Percentiles rank a stretch among this genome's conserved stretches.
Evolutionary conservation across 2,797 vertebrate genomes (phyloP).

Genomic region (Aythya fuligula): DNA sequence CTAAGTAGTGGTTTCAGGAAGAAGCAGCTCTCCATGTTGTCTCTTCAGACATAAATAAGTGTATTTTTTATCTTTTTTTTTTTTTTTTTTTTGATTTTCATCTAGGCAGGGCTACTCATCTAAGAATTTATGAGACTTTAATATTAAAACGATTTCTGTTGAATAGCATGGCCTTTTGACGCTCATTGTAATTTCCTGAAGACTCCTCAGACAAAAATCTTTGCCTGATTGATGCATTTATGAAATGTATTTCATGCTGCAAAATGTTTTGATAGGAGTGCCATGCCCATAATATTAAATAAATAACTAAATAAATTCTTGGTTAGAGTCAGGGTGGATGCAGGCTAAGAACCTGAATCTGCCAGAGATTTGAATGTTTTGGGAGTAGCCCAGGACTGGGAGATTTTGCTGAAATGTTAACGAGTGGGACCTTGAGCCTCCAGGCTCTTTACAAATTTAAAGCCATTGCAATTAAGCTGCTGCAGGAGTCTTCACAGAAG

Average conservation of each 20-base stretch:
- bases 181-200: constrained; percentile 54
- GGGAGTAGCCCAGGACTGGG: neutral
- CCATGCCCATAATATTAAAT: neutral
- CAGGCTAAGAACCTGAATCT: neutral
- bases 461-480: constrained; percentile 12
- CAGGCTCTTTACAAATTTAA: constrained; percentile 6
- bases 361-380: neutral
- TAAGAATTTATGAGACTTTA: constrained; percentile 41
- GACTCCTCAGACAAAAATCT: constrained; percentile 27
- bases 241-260: neutral
- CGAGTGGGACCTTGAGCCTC: neutral
- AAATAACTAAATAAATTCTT: neutral
- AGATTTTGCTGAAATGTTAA: constrained; percentile 17
- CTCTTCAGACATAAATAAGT: constrained; percentile 7
- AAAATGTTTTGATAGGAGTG: neutral
- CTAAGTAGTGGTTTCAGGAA: neutral
- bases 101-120: neutral
- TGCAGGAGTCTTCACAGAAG: neutral
- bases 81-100: constrained; percentile 1
- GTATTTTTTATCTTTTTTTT: neutral
- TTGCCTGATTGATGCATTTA: constrained; percentile 20
- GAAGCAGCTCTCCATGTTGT: neutral
- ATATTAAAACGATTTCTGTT: constrained; percentile 37
- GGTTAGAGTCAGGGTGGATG: neutral
- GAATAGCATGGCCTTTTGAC: constrained; percentile 19